Percentiles rank a stretch among this genome's conserved stretches.
These are phyloP conservation scores for Drosophila pseudoananassae DNA, from an alignment of 1,140 invertebrate species.

Conservation along the genomic window DNA sequence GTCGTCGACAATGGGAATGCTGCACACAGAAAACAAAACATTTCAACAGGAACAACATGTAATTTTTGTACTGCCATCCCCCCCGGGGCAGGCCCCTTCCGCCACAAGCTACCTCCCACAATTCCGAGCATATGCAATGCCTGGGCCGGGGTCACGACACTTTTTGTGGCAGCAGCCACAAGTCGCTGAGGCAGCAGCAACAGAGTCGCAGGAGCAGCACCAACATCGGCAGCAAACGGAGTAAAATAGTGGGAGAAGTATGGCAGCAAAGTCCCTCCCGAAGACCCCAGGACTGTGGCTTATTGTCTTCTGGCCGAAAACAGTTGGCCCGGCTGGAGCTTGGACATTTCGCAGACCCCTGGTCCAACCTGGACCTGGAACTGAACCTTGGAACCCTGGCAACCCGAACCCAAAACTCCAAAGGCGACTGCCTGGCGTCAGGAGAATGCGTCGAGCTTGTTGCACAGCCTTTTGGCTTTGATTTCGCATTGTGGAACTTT, in stretches of 20 bases:
- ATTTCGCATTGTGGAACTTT: constrained; percentile 79
- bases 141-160: constrained; percentile 80
- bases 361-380: constrained; percentile 19
- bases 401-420: constrained; percentile 11
- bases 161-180: constrained; percentile 73
- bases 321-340: constrained; percentile 68
- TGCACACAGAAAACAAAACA: constrained; percentile 68
- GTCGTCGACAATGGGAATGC: constrained; percentile 77
- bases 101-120: constrained; percentile 39
- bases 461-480: constrained; percentile 69
- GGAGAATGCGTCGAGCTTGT: constrained; percentile 81
- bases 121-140: constrained; percentile 74
- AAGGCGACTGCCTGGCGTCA: constrained; percentile 79
- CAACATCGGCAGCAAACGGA: constrained; percentile 41
- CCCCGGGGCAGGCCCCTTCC: constrained; percentile 11
- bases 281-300: constrained; percentile 53
- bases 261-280: constrained; percentile 66
- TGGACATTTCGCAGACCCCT: constrained; percentile 62
- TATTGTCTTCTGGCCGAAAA: constrained; percentile 62
- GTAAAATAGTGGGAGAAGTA: constrained; percentile 82
- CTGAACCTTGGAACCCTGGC: constrained; percentile 29
- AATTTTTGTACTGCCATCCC: constrained; percentile 67
- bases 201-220: constrained; percentile 36
- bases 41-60: constrained; percentile 82
- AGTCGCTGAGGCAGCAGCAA: constrained; percentile 13